A percentile compares a stretch with the other conserved stretches of the same genome.
phyloP scores from a whole-genome alignment of 2,888 invertebrate genomes.

The Sisyra nigra region DNA sequence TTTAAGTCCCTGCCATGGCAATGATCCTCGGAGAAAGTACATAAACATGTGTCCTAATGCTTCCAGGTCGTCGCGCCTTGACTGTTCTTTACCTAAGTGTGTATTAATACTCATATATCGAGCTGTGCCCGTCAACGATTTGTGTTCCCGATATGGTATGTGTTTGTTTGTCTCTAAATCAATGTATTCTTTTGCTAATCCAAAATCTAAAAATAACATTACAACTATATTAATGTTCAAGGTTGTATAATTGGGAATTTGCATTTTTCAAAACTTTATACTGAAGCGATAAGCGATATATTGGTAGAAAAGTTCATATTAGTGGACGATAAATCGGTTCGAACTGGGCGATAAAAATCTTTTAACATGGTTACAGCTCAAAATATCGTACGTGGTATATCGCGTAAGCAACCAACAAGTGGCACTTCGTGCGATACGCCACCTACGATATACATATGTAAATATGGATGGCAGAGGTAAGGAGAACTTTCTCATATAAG shows the following conservation, averaged over 20 bases:
- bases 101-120: conserved; percentile 99
- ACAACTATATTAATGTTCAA: conserved; percentile 7
- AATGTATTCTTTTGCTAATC: conserved; percentile 99
- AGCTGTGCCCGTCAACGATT: conserved; percentile 98
- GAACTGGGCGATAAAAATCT: too few species aligned
- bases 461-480: too few species aligned
- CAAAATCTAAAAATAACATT: conserved; percentile 62
- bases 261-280: too few species aligned
- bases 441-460: too few species aligned
- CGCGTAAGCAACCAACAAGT: too few species aligned
- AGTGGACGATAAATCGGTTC: too few species aligned
- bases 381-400: too few species aligned
- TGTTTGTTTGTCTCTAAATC: conserved; percentile 99
- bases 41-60: conserved; percentile 99
- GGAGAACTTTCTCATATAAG: too few species aligned
- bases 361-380: too few species aligned
- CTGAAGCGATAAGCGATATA: background rate
- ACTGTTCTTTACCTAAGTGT: conserved; percentile 99
- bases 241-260: background rate
- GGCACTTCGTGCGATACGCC: too few species aligned
- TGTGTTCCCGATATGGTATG: conserved; percentile 99
- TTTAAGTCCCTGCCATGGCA: conserved; percentile 99
- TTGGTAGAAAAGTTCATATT: background rate
- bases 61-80: conserved; percentile 96
- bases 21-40: conserved; percentile 98